phyloP scores from a whole-genome alignment of 2,113 vertebrate genomes.

The Euleptes europaea region DNA sequence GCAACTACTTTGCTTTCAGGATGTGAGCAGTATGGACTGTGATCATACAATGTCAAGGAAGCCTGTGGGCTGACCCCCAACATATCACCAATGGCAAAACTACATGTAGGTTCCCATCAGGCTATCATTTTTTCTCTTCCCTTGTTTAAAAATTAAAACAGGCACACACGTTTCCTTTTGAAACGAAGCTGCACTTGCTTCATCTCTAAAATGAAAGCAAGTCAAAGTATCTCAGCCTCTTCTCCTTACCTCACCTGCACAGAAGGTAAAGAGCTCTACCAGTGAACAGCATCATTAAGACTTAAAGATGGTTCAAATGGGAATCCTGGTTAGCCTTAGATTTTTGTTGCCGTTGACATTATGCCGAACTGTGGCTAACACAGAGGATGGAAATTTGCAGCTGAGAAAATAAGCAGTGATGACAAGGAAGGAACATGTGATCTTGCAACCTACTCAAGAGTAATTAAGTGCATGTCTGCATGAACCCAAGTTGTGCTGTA shows the following conservation, averaged over 20 bases:
- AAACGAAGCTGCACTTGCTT: neutral
- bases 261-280: neutral
- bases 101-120: neutral
- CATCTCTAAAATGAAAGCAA: neutral
- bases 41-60: neutral
- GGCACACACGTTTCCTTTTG: neutral
- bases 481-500: neutral
- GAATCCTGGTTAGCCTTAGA: neutral
- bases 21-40: neutral
- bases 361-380: no score
- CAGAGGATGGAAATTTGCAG: neutral
- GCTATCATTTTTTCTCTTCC: neutral
- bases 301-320: neutral
- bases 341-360: neutral
- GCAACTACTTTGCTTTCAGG: neutral
- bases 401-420: neutral
- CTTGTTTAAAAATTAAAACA: neutral
- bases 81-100: no score
- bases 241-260: neutral
- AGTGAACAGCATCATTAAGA: no score
- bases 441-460: neutral
- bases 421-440: neutral
- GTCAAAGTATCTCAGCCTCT: neutral
- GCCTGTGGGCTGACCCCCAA: neutral
- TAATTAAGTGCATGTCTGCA: neutral